Base-by-base conservation (phyloP, 2,888 invertebrate species). In the Cheiracanthium punctorium region DNA sequence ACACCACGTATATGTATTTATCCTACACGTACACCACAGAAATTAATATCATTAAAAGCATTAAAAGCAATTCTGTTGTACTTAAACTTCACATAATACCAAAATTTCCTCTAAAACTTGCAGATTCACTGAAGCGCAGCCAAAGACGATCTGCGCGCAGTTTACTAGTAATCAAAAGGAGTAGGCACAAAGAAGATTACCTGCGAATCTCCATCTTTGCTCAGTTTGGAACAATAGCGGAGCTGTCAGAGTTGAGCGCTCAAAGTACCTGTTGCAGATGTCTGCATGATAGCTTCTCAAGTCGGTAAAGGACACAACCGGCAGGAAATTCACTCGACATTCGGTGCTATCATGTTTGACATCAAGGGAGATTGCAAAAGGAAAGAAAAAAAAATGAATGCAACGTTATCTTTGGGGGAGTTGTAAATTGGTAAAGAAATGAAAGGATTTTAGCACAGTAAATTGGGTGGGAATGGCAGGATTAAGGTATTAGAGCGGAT, bases 261-360 rank as follows among this genome's bases (percentile, higher is more conserved):
- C 41, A 82, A 65, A 70, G 58, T 20, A 28, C 82, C 20, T 24
- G 17, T 32, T 30, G 20, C 32, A 74, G 65, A 67, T 84, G 74
- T 67, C 72, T 52, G 20, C 24, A 58, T 69, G 76, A 65, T 79
- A 70, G n/a, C 58, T 29, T 58, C 20, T 43, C 37, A 14, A 24
- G 65, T 41, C 37, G 7, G 52, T 33, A 58, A 33, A 73, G 14
- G 52, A 73, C 74, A 84, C 69, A 33, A 58, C 5, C n/a, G 74
- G 69, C 84, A 85, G 84, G 79, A 85, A 85, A 80, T 73, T 20
- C 74, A 33, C 48, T 30, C 29, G 69, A 73, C 33, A 71, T 72
- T 28, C 37, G 71, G 24, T 28, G 32, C 64, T 80, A 80, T 85
- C 84, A 32, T 64, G 8, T 32, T 24, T 41, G 24, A 52, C 67